phyloP scores from a whole-genome alignment of 2,888 invertebrate species.

The Drosophila formosana region DNA sequence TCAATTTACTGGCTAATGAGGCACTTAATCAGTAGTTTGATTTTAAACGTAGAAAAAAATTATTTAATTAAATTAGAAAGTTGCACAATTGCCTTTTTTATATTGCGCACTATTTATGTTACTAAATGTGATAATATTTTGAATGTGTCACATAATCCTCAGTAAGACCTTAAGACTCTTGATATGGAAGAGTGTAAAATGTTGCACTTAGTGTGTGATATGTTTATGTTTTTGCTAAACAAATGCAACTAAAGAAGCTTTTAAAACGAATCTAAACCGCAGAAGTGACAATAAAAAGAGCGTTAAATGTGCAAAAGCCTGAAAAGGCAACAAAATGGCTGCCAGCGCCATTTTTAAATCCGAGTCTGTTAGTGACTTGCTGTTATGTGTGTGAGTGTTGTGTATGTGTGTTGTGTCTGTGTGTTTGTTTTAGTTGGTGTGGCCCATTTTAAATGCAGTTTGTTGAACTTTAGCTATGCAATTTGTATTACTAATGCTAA shows the following conservation, averaged over 20 bases:
- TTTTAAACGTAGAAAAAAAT: too few species aligned
- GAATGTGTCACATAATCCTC: not conserved
- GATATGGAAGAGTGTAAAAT: not conserved
- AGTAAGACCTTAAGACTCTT: not conserved
- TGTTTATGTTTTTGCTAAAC: conserved; percentile 4
- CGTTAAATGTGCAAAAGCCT: conserved; percentile 24
- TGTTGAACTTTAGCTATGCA: conserved; percentile 69
- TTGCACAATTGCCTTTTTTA: not conserved
- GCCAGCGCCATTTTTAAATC: conserved; percentile 38
- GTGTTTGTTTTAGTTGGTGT: conserved; percentile 31
- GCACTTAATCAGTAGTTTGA: not conserved
- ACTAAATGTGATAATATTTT: not conserved
- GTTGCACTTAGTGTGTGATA: conserved; percentile 1
- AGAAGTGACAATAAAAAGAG: conserved; percentile 33
- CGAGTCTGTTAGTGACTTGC: conserved; percentile 27
- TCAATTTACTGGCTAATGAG: not conserved
- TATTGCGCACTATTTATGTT: not conserved
- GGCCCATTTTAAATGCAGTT: conserved; percentile 66
- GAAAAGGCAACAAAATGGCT: conserved; percentile 44
- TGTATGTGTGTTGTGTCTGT: conserved; percentile 16
- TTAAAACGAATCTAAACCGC: conserved; percentile 18
- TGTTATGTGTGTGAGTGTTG: conserved; percentile 9
- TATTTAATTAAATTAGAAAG: not conserved
- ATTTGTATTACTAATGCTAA: conserved; percentile 71
- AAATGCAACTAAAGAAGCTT: conserved; percentile 6